These are phyloP conservation scores for Cygnus olor DNA, from an alignment of 2,797 vertebrate species.

Conservation along the genomic window DNA sequence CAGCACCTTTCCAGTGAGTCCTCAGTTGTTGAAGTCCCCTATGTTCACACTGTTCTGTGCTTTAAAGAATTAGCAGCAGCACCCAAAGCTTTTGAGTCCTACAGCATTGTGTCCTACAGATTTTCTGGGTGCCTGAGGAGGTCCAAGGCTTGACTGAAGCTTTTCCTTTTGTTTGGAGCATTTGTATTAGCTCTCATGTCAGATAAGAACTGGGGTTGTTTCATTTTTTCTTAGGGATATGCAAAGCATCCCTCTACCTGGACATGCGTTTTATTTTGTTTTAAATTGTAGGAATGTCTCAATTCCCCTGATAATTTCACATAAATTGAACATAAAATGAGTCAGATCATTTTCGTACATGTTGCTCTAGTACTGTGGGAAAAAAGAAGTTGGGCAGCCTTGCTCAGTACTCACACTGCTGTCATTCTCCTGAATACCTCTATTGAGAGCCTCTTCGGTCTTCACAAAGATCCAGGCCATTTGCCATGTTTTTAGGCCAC, in stretches of 20 bases:
- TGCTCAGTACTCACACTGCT: background rate
- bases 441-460: background rate
- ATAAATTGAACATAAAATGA: background rate
- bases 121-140: background rate
- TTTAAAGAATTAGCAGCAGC: background rate
- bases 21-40: background rate
- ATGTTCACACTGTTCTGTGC: background rate
- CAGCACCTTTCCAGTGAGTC: background rate
- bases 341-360: background rate
- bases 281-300: background rate
- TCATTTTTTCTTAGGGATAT: background rate
- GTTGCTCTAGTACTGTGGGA: background rate
- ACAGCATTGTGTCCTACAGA: background rate
- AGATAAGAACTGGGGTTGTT: background rate
- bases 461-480: background rate
- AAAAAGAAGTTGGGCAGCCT: background rate
- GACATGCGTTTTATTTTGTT: background rate
- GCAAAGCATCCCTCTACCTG: background rate
- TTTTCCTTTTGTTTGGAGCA: background rate
- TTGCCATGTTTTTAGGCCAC: background rate
- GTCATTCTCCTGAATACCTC: background rate
- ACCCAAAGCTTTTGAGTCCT: background rate
- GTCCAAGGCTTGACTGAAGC: background rate
- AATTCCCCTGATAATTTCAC: background rate
- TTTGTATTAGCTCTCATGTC: background rate